phyloP scores from a whole-genome alignment of 2,888 invertebrate genomes.

The Papilio elwesi region DNA sequence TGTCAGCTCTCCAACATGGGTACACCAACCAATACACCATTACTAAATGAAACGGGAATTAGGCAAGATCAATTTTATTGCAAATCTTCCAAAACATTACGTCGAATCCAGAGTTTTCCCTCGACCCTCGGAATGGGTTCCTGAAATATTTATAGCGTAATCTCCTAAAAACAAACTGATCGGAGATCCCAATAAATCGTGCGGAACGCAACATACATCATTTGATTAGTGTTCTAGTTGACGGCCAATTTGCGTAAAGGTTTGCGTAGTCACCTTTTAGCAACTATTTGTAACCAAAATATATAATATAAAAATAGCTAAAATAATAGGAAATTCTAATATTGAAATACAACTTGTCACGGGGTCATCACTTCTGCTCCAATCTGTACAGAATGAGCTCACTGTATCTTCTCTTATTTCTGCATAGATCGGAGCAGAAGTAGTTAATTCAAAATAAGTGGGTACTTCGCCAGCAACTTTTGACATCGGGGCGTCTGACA shows the following conservation, averaged over 20 bases:
- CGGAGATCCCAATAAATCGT: constrained; percentile 37
- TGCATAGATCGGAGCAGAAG: no score
- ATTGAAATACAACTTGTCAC: no score
- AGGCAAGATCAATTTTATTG: constrained; percentile 32
- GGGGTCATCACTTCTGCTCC: no score
- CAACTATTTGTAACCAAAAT: background rate
- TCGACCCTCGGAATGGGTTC: constrained; percentile 36
- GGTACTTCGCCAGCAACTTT: no score
- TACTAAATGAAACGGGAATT: constrained; percentile 22
- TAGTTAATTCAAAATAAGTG: no score
- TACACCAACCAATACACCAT: background rate
- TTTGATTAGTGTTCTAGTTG: constrained; percentile 37
- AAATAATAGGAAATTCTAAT: no score
- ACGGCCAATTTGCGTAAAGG: constrained; percentile 34
- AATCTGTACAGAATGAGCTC: no score
- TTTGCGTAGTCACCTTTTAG: background rate
- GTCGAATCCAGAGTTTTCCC: constrained; percentile 23
- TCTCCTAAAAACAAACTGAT: constrained; percentile 40
- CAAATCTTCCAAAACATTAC: constrained; percentile 33
- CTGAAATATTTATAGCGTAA: constrained; percentile 39
- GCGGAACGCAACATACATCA: constrained; percentile 35
- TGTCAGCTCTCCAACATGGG: background rate
- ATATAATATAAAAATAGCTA: no score
- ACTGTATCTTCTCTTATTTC: no score
- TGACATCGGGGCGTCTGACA: no score